Conservation (phyloP, 1,140 invertebrate genomes). For the Drosophila kikkawai region DNA sequence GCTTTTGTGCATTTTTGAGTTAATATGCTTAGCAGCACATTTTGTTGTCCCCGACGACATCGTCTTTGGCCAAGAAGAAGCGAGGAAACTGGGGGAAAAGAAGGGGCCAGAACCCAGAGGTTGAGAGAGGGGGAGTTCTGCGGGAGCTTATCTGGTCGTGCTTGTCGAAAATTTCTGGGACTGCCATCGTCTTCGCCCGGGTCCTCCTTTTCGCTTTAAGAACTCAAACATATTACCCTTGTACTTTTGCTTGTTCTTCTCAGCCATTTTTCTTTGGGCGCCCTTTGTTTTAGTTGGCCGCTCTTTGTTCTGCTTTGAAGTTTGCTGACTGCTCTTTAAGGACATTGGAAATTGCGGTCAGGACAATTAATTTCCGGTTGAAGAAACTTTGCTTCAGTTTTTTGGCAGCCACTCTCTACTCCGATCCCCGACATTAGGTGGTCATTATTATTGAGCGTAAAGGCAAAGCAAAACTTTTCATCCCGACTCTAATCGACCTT, state of each 20-base stretch:
- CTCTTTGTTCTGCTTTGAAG: constrained; percentile 78
- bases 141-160: constrained; percentile 58
- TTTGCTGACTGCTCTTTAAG: constrained; percentile 79
- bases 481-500: constrained; percentile 59
- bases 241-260: constrained; percentile 67
- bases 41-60: constrained; percentile 60
- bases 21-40: constrained; percentile 80
- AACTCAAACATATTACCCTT: constrained; percentile 74
- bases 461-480: constrained; percentile 48
- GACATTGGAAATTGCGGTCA: constrained; percentile 82
- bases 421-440: constrained; percentile 24
- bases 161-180: constrained; percentile 68
- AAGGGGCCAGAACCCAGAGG: neutral
- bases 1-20: constrained; percentile 79
- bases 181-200: neutral
- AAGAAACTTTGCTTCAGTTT: constrained; percentile 76
- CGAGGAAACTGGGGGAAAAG: neutral
- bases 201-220: constrained; percentile 51
- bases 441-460: constrained; percentile 61
- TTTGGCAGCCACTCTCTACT: constrained; percentile 58
- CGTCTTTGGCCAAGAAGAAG: constrained; percentile 14
- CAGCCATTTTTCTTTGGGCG: constrained; percentile 60
- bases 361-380: constrained; percentile 81
- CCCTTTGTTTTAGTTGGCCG: constrained; percentile 69
- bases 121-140: constrained; percentile 18